phyloP scores from a whole-genome alignment of 1,140 invertebrate genomes.

The Caligus rogercresseyi region DNA sequence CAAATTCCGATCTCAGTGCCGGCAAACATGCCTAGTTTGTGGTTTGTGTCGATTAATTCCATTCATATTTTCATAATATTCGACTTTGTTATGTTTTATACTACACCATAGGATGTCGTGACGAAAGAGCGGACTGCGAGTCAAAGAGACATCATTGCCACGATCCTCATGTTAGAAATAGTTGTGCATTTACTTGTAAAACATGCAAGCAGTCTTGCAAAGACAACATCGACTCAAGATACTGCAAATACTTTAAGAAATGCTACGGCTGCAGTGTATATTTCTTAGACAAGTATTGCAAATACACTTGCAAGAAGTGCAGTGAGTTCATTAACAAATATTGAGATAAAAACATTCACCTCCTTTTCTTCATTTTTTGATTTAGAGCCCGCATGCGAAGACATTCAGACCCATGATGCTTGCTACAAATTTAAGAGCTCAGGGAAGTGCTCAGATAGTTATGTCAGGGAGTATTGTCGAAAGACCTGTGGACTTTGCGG shows the following conservation, averaged over 20 bases:
- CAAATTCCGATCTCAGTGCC: not conserved
- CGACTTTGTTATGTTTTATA: no score
- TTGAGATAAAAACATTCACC: not conserved
- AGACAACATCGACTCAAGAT: not conserved
- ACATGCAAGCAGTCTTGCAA: not conserved
- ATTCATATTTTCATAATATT: no score
- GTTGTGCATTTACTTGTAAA: not conserved
- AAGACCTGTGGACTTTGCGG: no score
- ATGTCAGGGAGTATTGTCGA: not conserved
- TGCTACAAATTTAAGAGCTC: not conserved
- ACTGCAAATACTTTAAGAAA: not conserved
- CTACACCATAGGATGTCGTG: not conserved
- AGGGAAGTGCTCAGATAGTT: not conserved
- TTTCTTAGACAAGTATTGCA: not conserved
- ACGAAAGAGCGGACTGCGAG: not conserved
- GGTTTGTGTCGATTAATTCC: not conserved
- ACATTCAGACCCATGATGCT: not conserved
- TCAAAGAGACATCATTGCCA: not conserved
- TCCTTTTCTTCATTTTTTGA: not conserved
- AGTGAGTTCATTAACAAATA: not conserved
- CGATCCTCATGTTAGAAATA: not conserved
- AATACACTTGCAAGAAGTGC: not conserved
- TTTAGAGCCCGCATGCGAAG: not conserved
- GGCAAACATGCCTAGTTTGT: not conserved
- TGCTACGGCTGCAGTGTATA: not conserved